Percentiles rank a stretch among this genome's conserved stretches.
Evolutionary conservation across 2,113 vertebrate species (phyloP).

Genomic region (Ceyx margarethae): DNA sequence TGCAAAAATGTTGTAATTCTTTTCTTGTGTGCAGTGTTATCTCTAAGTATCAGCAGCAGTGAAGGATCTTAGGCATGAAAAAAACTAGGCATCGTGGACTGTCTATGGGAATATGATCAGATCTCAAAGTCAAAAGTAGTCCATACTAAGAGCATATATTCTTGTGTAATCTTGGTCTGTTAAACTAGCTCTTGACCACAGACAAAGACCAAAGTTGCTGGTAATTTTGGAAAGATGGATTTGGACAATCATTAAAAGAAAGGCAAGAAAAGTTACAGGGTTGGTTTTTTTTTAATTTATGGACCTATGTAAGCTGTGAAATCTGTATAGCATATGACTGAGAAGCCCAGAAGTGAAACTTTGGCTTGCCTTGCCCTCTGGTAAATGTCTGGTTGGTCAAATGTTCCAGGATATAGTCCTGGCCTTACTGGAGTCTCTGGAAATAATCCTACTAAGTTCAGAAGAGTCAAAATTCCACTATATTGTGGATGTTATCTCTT

Average conservation of each 20-base stretch:
- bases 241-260: neutral
- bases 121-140: neutral
- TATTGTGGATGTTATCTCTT: neutral
- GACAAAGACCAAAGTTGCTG: neutral
- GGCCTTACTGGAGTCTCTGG: neutral
- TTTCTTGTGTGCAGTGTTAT: neutral
- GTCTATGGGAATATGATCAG: neutral
- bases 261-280: neutral
- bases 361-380: neutral
- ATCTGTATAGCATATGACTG: neutral
- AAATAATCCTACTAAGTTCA: neutral
- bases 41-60: slow-evolving; percentile 6
- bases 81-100: neutral
- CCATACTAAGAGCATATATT: neutral
- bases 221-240: neutral
- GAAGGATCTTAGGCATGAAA: neutral
- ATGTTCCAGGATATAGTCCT: neutral
- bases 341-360: neutral
- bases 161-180: neutral
- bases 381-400: neutral
- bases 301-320: neutral
- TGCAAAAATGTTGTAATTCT: slow-evolving; percentile 13
- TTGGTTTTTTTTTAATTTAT: neutral
- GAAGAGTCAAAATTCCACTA: neutral
- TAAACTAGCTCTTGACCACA: neutral